phyloP scores from a whole-genome alignment of 1,140 invertebrate species.

The Aphidius gifuensis region DNA sequence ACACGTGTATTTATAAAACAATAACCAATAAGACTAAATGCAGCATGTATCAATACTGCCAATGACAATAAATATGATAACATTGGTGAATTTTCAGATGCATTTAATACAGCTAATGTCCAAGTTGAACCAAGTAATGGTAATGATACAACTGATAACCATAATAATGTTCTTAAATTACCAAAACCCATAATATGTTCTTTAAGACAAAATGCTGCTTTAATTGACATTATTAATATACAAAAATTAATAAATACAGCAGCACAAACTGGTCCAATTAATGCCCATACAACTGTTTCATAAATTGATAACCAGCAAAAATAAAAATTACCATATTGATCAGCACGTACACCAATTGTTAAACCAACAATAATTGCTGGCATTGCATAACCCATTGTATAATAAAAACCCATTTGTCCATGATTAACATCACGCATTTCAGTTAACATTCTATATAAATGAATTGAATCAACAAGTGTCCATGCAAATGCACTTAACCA shows the following conservation, averaged over 20 bases:
- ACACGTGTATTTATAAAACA: slow-evolving; percentile 79
- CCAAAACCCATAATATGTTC: slow-evolving; percentile 88
- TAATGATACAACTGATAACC: slow-evolving; percentile 75
- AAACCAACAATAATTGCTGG: slow-evolving; percentile 89
- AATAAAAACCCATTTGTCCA: slow-evolving; percentile 91
- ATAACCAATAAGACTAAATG: slow-evolving; percentile 79
- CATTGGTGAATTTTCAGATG: slow-evolving; percentile 70
- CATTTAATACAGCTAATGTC: slow-evolving; percentile 77
- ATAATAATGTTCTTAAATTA: slow-evolving; percentile 81
- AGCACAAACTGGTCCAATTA: slow-evolving; percentile 80
- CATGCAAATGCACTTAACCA: slow-evolving; percentile 87
- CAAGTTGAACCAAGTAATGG: slow-evolving; percentile 76
- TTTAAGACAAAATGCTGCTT: slow-evolving; percentile 86
- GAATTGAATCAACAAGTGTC: slow-evolving; percentile 88
- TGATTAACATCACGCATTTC: slow-evolving; percentile 96
- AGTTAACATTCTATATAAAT: slow-evolving; percentile 90
- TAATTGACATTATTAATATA: slow-evolving; percentile 79
- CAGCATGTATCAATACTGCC: slow-evolving; percentile 68
- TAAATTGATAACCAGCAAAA: slow-evolving; percentile 95
- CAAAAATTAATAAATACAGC: slow-evolving; percentile 75
- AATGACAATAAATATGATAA: slow-evolving; percentile 72
- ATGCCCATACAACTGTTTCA: slow-evolving; percentile 86
- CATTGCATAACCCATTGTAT: slow-evolving; percentile 91
- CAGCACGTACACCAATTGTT: slow-evolving; percentile 87
- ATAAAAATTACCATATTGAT: slow-evolving; percentile 90